Evolutionary conservation across 2,888 invertebrate species (phyloP).

Genomic region (Lycaena phlaeas): DNA sequence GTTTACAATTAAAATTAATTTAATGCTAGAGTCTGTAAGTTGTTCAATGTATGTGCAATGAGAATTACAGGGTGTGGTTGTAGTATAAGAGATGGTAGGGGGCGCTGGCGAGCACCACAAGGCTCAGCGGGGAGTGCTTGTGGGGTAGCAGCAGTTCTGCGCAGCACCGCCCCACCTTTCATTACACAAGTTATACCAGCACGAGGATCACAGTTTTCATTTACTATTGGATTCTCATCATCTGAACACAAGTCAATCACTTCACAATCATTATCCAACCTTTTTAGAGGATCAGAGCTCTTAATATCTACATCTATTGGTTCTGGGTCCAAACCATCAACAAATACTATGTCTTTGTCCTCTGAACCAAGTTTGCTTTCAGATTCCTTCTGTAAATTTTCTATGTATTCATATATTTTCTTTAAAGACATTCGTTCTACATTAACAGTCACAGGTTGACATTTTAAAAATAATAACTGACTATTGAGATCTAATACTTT

Average conservation of each 20-base stretch:
- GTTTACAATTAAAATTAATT: constrained; percentile 50
- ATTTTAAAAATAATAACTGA: constrained; percentile 65
- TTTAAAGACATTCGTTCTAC: constrained; percentile 52
- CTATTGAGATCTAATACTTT: constrained; percentile 50
- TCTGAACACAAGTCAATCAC: constrained; percentile 81
- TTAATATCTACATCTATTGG: constrained; percentile 34
- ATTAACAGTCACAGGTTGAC: constrained; percentile 59
- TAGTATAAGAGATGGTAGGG: constrained; percentile 46
- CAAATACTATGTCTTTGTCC: constrained; percentile 60
- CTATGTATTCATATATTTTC: constrained; percentile 54
- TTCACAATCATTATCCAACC: constrained; percentile 55
- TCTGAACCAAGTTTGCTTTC: constrained; percentile 28
- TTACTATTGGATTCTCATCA: constrained; percentile 65
- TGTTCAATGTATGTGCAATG: constrained; percentile 56
- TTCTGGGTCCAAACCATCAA: constrained; percentile 48
- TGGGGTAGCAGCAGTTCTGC: constrained; percentile 54
- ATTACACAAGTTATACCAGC: constrained; percentile 52
- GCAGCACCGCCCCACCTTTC: constrained; percentile 49
- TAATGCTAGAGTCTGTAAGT: constrained; percentile 63
- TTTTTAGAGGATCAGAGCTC: constrained; percentile 42
- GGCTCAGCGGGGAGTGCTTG: constrained; percentile 51
- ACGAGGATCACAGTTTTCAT: constrained; percentile 60
- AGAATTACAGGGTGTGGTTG: constrained; percentile 61
- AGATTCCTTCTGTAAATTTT: constrained; percentile 39
- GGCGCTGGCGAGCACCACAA: constrained; percentile 53